Percentiles rank a stretch among this genome's conserved stretches.
Conservation (phyloP, 2,113 vertebrate genomes). For the Cepphus grylle region DNA sequence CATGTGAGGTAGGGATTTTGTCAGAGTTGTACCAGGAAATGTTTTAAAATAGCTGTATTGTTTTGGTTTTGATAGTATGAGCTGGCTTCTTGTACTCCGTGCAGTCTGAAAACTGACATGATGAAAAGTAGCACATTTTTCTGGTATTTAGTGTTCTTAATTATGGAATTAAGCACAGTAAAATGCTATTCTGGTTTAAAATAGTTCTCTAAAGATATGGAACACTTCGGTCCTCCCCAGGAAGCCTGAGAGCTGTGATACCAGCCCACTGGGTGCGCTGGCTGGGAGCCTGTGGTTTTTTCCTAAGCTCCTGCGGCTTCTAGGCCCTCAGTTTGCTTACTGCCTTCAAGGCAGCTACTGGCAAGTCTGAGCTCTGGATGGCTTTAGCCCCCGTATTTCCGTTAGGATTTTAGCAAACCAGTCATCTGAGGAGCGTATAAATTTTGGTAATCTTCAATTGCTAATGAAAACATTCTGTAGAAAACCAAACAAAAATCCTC, state of each 20-base stretch:
- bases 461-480: not conserved
- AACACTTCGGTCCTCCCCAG: not conserved
- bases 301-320: not conserved
- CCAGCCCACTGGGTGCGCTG: not conserved
- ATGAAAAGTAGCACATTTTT: not conserved
- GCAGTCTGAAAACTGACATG: not conserved
- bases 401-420: not conserved
- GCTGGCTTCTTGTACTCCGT: not conserved
- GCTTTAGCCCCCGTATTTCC: not conserved
- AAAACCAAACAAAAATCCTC: not conserved
- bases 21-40: not conserved
- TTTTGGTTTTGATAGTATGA: not conserved
- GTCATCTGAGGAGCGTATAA: not conserved
- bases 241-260: not conserved
- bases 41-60: accelerated
- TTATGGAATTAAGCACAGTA: not conserved
- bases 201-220: not conserved
- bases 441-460: not conserved
- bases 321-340: not conserved
- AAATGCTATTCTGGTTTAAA: not conserved
- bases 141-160: not conserved
- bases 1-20: not conserved
- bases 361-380: not conserved
- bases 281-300: not conserved
- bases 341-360: not conserved